Conservation (phyloP, 2,888 invertebrate genomes). For the Therioaphis trifolii region DNA sequence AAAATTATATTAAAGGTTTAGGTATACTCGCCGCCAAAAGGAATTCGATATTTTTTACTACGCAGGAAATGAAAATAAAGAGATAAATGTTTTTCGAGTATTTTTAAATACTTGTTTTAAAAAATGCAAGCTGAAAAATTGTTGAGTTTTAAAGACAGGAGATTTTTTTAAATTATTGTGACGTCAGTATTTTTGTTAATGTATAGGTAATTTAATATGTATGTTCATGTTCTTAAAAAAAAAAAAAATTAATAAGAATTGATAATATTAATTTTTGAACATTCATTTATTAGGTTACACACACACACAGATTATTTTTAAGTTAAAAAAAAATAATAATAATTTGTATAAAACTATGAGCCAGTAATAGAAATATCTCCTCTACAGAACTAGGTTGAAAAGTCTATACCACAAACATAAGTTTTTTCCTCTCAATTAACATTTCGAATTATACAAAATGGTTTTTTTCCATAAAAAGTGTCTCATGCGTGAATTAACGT, state of each 20-base stretch:
- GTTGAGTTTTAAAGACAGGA: not conserved
- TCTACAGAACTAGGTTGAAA: not conserved
- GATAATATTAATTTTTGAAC: too few species aligned
- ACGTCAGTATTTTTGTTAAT: not conserved
- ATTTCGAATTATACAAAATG: not conserved
- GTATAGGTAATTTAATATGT: too few species aligned
- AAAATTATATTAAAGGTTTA: constrained; percentile 47
- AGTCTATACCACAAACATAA: not conserved
- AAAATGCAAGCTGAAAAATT: constrained; percentile 1
- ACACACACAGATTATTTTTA: too few species aligned
- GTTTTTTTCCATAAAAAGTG: constrained; percentile 10
- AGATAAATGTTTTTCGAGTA: constrained; percentile 24
- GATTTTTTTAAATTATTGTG: constrained; percentile 8
- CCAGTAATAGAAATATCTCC: not conserved
- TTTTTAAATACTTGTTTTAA: not conserved
- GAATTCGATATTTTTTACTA: constrained; percentile 45
- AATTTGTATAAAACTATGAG: not conserved
- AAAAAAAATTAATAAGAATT: too few species aligned
- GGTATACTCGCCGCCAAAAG: constrained; percentile 45
- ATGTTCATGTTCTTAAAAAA: not conserved
- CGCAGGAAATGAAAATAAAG: constrained; percentile 57
- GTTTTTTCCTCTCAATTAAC: not conserved
- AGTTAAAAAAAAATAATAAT: not conserved
- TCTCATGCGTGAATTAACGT: not conserved
- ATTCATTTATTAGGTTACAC: too few species aligned